Base-by-base conservation (phyloP, 2,113 vertebrate species). In the Lanius collurio region DNA sequence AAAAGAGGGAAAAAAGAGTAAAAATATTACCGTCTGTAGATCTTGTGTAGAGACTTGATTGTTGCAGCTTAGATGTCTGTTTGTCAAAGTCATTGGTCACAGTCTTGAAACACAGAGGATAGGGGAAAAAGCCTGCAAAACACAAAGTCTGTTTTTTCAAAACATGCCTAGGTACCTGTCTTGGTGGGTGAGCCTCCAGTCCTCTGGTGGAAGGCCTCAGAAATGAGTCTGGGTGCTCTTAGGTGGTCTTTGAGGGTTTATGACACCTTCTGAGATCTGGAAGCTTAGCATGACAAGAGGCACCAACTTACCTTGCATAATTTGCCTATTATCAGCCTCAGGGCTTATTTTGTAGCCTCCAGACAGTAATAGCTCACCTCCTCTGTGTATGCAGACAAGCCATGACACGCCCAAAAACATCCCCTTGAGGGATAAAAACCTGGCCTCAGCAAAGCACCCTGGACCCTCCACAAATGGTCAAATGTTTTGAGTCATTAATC, bases 81-180 rank as follows among this genome's bases (percentile, higher is more conserved):
- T 50, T 11, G 21, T 42, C 0, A 0, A 50, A 35, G 53, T 50
- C 31, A 50, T 8, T 8, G 5, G 6, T 59, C 37, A 57, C 11
- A 59, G 21, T 15, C 44, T 18, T 68, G 17, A 37, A 22, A 14
- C 17, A 22, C 6, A 11, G 7, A 7, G 13, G 6, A 2, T n/a
- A 7, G 1, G 2, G 4, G 13, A 13, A 50, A 57, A 86, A 59
- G 6, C 17, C 52, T 42, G 7, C 16, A 57, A 50, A 76, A 50
- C 26, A 50, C 11, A 26, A 56, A n/a, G 7, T 21, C 21, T 42
- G 13, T 26, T 59, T 11, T 17, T 67, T 67, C 11, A 50, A 67
- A 57, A 75, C 26, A n/a, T 9, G 4, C 6, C 35, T 49, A 35
- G 16, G 10, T 50, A 50, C 7, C 7, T 59, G 10, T 31, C 52